A percentile compares a stretch with the other conserved stretches of the same genome.
phyloP scores from a whole-genome alignment of 2,888 invertebrate genomes.

The Endotricha flammealis region DNA sequence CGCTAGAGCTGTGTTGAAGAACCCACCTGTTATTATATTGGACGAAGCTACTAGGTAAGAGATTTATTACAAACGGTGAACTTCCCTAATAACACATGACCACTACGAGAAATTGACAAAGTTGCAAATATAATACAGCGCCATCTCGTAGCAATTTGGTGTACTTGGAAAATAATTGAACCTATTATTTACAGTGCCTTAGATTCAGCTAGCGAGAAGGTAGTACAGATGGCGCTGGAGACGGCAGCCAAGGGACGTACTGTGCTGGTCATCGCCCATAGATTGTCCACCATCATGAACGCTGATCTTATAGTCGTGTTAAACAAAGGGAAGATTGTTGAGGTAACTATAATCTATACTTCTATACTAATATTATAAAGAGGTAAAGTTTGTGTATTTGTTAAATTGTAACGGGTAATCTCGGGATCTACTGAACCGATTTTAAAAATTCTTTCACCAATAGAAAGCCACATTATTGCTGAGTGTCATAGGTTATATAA shows the following conservation, averaged over 20 bases:
- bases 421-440: too few species aligned
- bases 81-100: too few species aligned
- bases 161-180: too few species aligned
- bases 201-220: slow-evolving; percentile 94
- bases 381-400: too few species aligned
- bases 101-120: too few species aligned
- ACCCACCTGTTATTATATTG: slow-evolving; percentile 90
- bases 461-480: too few species aligned
- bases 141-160: too few species aligned
- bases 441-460: too few species aligned
- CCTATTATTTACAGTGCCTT: slow-evolving; percentile 88
- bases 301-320: slow-evolving; percentile 96
- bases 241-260: slow-evolving; percentile 90
- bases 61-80: neutral
- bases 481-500: too few species aligned
- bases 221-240: slow-evolving; percentile 93
- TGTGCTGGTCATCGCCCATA: slow-evolving; percentile 96
- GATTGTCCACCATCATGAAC: slow-evolving; percentile 93
- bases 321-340: slow-evolving; percentile 88
- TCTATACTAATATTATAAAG: too few species aligned
- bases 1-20: slow-evolving; percentile 93
- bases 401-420: too few species aligned
- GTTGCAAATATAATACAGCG: too few species aligned
- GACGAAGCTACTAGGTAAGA: slow-evolving; percentile 95
- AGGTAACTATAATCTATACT: slow-evolving; percentile 73